A percentile compares a stretch with the other conserved stretches of the same genome.
These are phyloP conservation scores for Loxodonta africana DNA, from an alignment of 2,113 vertebrate species.

Conservation along the genomic window DNA sequence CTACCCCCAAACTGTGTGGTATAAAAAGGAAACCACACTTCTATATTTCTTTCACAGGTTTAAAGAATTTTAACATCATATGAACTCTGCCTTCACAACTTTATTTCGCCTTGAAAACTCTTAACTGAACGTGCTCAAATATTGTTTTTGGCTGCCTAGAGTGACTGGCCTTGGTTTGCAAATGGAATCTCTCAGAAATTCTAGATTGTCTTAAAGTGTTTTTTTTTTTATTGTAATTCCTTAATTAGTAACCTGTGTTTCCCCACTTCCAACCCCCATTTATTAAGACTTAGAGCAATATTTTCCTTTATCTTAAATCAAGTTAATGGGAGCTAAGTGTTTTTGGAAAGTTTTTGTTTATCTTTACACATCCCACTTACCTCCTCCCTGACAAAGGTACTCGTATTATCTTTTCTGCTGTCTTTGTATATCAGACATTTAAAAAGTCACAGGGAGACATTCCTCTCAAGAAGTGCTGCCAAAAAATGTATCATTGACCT, in stretches of 20 bases:
- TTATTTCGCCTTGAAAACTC: slow-evolving; percentile 62
- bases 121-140: slow-evolving; percentile 48
- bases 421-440: slow-evolving; percentile 86
- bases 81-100: slow-evolving; percentile 55
- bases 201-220: slow-evolving; percentile 80
- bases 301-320: slow-evolving; percentile 87
- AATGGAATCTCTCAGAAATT: slow-evolving; percentile 81
- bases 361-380: slow-evolving; percentile 84
- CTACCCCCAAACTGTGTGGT: not conserved
- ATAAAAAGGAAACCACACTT: slow-evolving; percentile 36
- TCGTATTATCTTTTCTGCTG: slow-evolving; percentile 87
- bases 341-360: slow-evolving; percentile 84
- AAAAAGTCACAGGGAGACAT: slow-evolving; percentile 85
- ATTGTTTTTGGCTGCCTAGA: slow-evolving; percentile 83
- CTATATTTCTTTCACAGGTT: slow-evolving; percentile 10
- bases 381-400: slow-evolving; percentile 83
- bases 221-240: slow-evolving; percentile 85
- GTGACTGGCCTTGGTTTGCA: slow-evolving; percentile 81
- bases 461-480: slow-evolving; percentile 89
- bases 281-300: slow-evolving; percentile 76
- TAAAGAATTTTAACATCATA: slow-evolving; percentile 45
- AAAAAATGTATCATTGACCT: slow-evolving; percentile 92
- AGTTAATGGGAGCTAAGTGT: slow-evolving; percentile 86
- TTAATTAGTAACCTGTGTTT: slow-evolving; percentile 85
- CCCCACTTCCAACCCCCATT: slow-evolving; percentile 48